Base-by-base conservation (phyloP, 2,888 invertebrate species). In the Lissocephala sabroskyi region DNA sequence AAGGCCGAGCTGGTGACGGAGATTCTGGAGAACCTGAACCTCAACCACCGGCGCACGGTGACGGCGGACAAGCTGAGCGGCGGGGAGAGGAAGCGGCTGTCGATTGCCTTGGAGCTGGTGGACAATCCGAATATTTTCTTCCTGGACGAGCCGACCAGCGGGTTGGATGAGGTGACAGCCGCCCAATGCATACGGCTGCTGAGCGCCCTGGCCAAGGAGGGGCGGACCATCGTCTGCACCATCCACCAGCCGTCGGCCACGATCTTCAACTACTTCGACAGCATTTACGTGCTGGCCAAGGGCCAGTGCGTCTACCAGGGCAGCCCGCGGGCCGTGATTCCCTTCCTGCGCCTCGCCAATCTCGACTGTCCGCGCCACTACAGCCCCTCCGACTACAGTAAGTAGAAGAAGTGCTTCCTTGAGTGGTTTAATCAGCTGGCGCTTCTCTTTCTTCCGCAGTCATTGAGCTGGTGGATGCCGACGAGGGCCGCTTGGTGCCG, bases 51-150 rank as follows among this genome's bases (percentile, higher is more conserved):
- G 1, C 79, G 82, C 13, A 61, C 75, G 35, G 66, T 80, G 7
- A 80, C 76, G 18, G 86, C 89, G 0, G 85, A 85, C 23, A 86
- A 86, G 49, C 80, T 90, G 26, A 93, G 93, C 13, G 94, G 94
- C 17, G 94, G 94, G 1, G 94, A 94, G 84, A 88, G 91, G 57
- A 94, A 94, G 81, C 85, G 90, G 53, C 86, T 95, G 56, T 92
- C 93, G 9, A 92, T 94, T 62, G 94, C 94, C 1, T 82, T 93
- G 52, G 94, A 95, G 79, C 85, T 94, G 61, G 91, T 95, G 46
- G 93, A 93, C 82, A 94, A 94, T 82, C 94, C 93, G 0, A 92
- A 92, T 17, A 89, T 93, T 14, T 92, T 94, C 86, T 94, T 93
- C 82, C 87, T 94, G 63, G 94, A 94, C 79, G 94, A 94, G 82